A percentile compares a stretch with the other conserved stretches of the same genome.
Conservation (phyloP, 2,113 vertebrate genomes). For the Charina bottae region DNA sequence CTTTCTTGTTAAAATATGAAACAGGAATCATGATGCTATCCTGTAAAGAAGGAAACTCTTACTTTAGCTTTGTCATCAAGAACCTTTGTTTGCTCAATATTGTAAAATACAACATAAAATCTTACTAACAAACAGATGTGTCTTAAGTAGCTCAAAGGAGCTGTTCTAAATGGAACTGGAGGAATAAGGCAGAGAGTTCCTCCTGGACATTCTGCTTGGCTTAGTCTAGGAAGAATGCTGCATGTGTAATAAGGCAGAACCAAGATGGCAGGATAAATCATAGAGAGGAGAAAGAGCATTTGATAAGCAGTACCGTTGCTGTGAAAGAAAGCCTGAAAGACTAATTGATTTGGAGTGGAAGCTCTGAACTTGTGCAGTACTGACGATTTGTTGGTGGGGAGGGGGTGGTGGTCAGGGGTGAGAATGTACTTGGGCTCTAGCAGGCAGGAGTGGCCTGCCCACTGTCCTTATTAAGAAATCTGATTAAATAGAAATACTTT, state of each 20-base stretch:
- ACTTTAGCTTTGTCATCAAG: not conserved
- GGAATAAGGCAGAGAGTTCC: not conserved
- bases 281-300: not conserved
- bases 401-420: not conserved
- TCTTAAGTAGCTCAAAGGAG: not conserved
- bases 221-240: not conserved
- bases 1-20: not conserved
- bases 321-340: too few relatives aligned
- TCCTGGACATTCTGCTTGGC: not conserved
- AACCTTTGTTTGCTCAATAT: not conserved
- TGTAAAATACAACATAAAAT: not conserved
- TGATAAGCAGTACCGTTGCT: not conserved
- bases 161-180: not conserved
- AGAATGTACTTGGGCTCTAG: not conserved
- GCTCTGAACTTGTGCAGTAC: not conserved
- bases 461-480: not conserved
- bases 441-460: not conserved
- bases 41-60: not conserved
- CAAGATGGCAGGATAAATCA: too few relatives aligned
- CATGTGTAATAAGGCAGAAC: not conserved
- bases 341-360: not conserved
- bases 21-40: not conserved
- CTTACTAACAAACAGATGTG: not conserved
- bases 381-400: not conserved
- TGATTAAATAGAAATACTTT: not conserved